A percentile compares a stretch with the other conserved stretches of the same genome.
phyloP scores from a whole-genome alignment of 2,113 vertebrate genomes.

The Daphoenositta chrysoptera region DNA sequence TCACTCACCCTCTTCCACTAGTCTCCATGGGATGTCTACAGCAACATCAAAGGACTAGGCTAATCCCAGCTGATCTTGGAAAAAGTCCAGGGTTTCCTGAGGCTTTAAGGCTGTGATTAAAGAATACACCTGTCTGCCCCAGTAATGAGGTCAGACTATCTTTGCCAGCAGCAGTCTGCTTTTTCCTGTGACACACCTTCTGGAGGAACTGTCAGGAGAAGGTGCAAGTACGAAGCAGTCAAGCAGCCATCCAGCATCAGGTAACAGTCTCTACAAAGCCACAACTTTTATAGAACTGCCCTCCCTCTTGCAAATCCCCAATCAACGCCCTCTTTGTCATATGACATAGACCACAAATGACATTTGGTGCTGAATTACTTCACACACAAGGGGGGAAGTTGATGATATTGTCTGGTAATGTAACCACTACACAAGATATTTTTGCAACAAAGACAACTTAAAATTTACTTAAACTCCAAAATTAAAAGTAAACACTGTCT shows the following conservation, averaged over 20 bases:
- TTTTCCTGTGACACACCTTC: background rate
- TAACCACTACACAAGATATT: background rate
- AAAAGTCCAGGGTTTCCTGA: slow-evolving; percentile 21
- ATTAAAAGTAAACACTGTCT: background rate
- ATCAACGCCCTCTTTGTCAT: background rate
- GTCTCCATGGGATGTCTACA: background rate
- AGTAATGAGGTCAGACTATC: slow-evolving; percentile 12
- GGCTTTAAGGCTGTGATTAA: slow-evolving; percentile 33
- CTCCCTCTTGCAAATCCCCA: background rate
- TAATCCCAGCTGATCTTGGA: slow-evolving; percentile 31
- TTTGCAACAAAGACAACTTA: background rate
- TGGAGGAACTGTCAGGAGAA: background rate
- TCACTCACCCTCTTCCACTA: slow-evolving; percentile 4
- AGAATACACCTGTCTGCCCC: slow-evolving; percentile 28
- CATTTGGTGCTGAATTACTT: background rate
- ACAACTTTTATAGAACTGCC: background rate
- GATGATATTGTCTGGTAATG: background rate
- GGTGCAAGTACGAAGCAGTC: background rate
- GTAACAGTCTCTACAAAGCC: background rate
- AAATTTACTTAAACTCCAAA: background rate
- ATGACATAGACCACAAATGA: background rate
- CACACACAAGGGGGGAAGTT: background rate
- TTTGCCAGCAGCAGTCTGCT: background rate
- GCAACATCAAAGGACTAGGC: slow-evolving; percentile 35
- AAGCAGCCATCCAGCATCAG: background rate